Conservation (phyloP, 2,888 invertebrate species). For the Agrypnus murinus region DNA sequence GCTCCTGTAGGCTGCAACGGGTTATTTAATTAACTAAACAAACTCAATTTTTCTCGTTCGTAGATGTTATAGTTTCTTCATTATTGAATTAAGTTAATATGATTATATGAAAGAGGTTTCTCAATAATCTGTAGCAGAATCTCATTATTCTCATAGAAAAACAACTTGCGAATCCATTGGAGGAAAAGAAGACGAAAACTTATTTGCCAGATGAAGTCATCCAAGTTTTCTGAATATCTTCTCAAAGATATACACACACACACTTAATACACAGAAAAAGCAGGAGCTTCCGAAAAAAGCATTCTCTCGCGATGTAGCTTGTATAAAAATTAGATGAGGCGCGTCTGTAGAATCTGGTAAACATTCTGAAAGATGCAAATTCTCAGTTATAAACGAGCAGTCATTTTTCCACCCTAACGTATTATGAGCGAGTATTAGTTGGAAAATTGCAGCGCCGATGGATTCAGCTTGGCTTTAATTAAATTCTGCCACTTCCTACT, state of each 20-base stretch:
- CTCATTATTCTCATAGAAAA: background rate
- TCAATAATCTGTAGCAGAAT: slow-evolving; percentile 1
- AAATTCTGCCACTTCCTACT: slow-evolving; percentile 62
- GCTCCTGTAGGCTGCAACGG: slow-evolving; percentile 42
- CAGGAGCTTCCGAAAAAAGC: slow-evolving; percentile 10
- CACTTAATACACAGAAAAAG: background rate
- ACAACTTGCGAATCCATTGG: background rate
- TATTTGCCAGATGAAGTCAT: slow-evolving; percentile 12
- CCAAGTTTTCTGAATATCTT: slow-evolving; percentile 7
- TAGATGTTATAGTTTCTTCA: slow-evolving; percentile 25
- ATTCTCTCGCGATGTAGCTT: slow-evolving; percentile 20
- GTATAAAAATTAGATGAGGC: slow-evolving; percentile 48
- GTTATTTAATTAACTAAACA: slow-evolving; percentile 52
- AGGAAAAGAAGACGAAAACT: background rate
- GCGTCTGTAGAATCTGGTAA: slow-evolving; percentile 52
- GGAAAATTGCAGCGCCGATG: slow-evolving; percentile 64
- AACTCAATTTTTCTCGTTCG: slow-evolving; percentile 28
- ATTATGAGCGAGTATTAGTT: slow-evolving; percentile 63
- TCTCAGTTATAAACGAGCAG: slow-evolving; percentile 62
- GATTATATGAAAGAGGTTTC: slow-evolving; percentile 35
- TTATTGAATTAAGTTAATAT: slow-evolving; percentile 30
- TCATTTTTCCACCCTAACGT: slow-evolving; percentile 62
- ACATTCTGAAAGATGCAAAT: slow-evolving; percentile 62
- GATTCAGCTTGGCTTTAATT: slow-evolving; percentile 64
- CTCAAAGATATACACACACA: background rate